Evolutionary conservation across 2,888 invertebrate genomes (phyloP).

Genomic region (Dicyrtomina minuta): DNA sequence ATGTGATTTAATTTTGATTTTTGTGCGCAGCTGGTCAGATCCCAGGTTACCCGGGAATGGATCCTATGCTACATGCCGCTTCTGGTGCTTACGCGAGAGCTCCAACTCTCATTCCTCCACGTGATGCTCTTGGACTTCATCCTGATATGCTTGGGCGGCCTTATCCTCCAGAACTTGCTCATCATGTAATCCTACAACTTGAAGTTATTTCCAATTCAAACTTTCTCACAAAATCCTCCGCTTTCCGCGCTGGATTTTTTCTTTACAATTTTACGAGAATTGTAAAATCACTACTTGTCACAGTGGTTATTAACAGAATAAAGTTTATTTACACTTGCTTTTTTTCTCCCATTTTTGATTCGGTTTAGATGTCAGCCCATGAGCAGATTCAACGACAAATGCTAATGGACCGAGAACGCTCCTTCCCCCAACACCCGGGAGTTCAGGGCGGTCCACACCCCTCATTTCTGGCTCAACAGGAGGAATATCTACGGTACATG

Average conservation of each 20-base stretch:
- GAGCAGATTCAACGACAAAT: constrained; percentile 83
- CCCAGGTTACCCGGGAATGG: constrained; percentile 52
- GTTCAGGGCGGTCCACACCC: constrained; percentile 46
- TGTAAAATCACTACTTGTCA: too few relatives aligned
- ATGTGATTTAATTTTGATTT: constrained; percentile 25
- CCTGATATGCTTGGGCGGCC: constrained; percentile 74
- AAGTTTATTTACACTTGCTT: neutral
- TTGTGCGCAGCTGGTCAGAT: constrained; percentile 49
- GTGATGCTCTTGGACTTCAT: too few relatives aligned
- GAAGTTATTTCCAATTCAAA: too few relatives aligned
- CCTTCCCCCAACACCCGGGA: constrained; percentile 57
- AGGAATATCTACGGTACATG: too few relatives aligned
- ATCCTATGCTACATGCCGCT: constrained; percentile 60
- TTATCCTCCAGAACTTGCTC: constrained; percentile 78
- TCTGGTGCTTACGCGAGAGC: too few relatives aligned
- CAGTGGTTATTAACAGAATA: too few relatives aligned
- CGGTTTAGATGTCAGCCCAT: constrained; percentile 62
- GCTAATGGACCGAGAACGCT: constrained; percentile 76
- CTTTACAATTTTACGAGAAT: too few relatives aligned
- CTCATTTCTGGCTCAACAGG: too few relatives aligned
- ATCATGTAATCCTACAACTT: constrained; percentile 65
- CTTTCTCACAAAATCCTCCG: neutral
- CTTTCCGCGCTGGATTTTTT: too few relatives aligned
- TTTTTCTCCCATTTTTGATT: constrained; percentile 11
- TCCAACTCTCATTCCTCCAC: too few relatives aligned